A percentile compares a stretch with the other conserved stretches of the same genome.
These are phyloP conservation scores for Peromyscus californicus DNA, from an alignment of 2,113 vertebrate species.

Conservation along the genomic window DNA sequence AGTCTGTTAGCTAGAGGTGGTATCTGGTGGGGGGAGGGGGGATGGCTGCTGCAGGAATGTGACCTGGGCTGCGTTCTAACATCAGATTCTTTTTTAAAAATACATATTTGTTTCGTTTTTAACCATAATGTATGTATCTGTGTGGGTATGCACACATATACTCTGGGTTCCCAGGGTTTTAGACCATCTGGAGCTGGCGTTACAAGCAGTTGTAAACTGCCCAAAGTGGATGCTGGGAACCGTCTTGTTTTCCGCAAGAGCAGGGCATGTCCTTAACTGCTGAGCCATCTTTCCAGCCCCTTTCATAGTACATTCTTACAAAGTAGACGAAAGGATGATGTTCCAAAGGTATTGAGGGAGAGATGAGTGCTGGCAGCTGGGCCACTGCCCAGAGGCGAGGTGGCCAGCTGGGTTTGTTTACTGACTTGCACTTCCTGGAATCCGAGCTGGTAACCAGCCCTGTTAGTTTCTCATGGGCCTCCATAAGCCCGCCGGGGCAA, in stretches of 20 bases:
- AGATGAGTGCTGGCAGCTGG: neutral
- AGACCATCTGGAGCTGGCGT: no score
- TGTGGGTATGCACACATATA: neutral
- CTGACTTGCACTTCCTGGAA: conserved; percentile 25
- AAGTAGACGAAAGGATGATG: neutral
- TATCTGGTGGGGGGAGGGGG: fast-evolving
- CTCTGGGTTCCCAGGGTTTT: neutral
- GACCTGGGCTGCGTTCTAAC: neutral
- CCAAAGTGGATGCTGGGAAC: neutral
- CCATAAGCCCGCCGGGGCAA: no score
- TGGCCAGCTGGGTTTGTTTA: neutral
- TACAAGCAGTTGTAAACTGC: neutral
- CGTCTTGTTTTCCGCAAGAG: neutral
- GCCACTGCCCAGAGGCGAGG: neutral
- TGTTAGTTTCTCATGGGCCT: neutral
- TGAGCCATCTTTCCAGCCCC: neutral
- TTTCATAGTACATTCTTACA: neutral
- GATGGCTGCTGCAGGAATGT: neutral
- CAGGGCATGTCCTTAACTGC: no score
- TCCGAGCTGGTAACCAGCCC: neutral
- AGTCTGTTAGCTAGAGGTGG: neutral
- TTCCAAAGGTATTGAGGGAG: no score
- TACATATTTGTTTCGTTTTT: neutral
- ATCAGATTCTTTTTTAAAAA: neutral
- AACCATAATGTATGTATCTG: neutral